Conservation (phyloP, 2,888 invertebrate species). For the Lasioglossum leucozonium region DNA sequence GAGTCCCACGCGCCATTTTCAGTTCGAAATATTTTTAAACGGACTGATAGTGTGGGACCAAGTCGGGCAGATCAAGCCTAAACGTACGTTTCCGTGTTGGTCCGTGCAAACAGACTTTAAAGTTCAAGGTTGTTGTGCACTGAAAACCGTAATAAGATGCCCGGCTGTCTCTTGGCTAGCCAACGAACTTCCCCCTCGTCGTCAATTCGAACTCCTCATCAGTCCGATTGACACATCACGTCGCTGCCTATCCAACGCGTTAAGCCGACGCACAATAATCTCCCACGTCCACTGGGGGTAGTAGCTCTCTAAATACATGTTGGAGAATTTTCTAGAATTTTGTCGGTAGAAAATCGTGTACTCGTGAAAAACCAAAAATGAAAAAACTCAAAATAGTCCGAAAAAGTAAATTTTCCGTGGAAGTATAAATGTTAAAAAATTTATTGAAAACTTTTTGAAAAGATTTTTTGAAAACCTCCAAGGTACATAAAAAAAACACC, state of each 20-base stretch:
- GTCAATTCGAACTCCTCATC: conserved; percentile 55
- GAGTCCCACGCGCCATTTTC: conserved; percentile 49
- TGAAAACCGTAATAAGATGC: conserved; percentile 63
- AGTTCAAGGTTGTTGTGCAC: conserved; percentile 66
- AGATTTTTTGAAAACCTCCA: neutral
- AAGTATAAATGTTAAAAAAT: neutral
- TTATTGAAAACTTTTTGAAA: no score
- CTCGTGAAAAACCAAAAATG: neutral
- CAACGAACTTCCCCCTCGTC: conserved; percentile 49
- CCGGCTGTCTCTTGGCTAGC: conserved; percentile 37
- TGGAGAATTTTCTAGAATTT: neutral
- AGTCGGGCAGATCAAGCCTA: conserved; percentile 35
- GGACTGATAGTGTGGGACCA: conserved; percentile 22
- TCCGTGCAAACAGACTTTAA: conserved; percentile 48
- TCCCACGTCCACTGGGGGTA: no score
- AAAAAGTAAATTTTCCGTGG: neutral
- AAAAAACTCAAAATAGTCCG: neutral
- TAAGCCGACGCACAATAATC: neutral
- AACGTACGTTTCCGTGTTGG: conserved; percentile 55
- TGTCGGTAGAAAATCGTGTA: neutral
- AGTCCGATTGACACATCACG: conserved; percentile 17
- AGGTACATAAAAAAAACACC: no score
- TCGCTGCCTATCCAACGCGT: neutral
- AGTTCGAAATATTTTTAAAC: conserved; percentile 61
- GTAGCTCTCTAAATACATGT: neutral